phyloP scores from a whole-genome alignment of 2,113 vertebrate species.

The Aphyosemion australe region DNA sequence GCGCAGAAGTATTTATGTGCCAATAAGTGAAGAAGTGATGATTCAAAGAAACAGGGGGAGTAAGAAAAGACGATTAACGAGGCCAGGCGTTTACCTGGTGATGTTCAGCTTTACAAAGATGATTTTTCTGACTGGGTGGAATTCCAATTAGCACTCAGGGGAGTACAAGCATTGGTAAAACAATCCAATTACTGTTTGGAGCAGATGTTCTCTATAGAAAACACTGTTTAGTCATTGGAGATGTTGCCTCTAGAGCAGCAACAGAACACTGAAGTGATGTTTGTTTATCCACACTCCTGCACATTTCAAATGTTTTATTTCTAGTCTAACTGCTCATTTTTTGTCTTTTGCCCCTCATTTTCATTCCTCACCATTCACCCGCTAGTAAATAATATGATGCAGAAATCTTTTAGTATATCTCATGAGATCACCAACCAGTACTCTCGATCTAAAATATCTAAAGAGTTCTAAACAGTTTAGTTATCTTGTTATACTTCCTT shows the following conservation, averaged over 20 bases:
- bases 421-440: neutral
- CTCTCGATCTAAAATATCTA: neutral
- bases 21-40: neutral
- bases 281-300: conserved; percentile 28
- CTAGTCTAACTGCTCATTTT: neutral
- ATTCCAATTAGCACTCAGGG: conserved; percentile 58
- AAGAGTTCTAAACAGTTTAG: neutral
- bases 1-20: neutral
- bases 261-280: conserved; percentile 16
- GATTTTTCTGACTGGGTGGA: conserved; percentile 59
- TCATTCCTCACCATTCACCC: neutral
- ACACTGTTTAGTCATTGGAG: conserved; percentile 42
- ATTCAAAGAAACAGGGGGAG: neutral
- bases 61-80: neutral
- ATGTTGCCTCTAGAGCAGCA: conserved; percentile 37
- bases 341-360: neutral
- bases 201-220: conserved; percentile 62
- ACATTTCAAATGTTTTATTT: neutral
- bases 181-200: conserved; percentile 64
- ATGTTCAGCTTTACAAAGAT: conserved; percentile 48
- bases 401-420: no score
- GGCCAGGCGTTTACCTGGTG: conserved; percentile 42
- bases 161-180: conserved; percentile 49
- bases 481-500: neutral
- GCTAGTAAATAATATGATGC: neutral